These are phyloP conservation scores for Ibidorhyncha struthersii DNA, from an alignment of 2,113 vertebrate genomes.

Conservation along the genomic window DNA sequence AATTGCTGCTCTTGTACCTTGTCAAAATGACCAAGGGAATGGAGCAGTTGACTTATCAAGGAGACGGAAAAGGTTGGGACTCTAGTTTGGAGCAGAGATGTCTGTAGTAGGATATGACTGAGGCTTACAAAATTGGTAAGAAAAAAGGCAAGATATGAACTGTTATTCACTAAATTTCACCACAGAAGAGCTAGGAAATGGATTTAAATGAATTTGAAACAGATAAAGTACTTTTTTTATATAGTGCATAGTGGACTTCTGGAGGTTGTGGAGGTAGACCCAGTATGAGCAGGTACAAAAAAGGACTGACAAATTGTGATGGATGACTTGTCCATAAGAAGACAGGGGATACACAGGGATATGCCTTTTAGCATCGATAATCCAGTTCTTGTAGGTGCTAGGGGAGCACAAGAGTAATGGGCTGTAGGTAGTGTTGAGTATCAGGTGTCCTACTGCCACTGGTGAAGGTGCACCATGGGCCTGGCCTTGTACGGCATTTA, in stretches of 20 bases:
- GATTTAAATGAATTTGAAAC: neutral
- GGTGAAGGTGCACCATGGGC: neutral
- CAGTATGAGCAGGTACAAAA: neutral
- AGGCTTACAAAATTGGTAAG: neutral
- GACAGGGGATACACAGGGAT: neutral
- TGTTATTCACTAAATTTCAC: neutral
- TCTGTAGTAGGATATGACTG: neutral
- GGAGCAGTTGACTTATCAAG: neutral
- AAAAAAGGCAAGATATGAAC: neutral
- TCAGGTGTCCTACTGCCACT: neutral
- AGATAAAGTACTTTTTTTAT: neutral
- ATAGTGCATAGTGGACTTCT: neutral
- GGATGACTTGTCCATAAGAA: neutral
- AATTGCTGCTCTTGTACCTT: neutral
- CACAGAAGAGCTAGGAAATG: neutral
- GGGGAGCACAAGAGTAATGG: neutral
- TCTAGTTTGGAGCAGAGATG: neutral
- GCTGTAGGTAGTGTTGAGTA: neutral
- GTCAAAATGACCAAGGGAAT: neutral
- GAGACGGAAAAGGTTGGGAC: neutral
- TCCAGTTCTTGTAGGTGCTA: neutral
- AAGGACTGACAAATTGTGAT: neutral
- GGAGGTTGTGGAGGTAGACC: neutral
- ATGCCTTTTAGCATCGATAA: neutral
- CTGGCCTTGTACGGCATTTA: neutral